These are phyloP conservation scores for Rhabdornis inornatus DNA, from an alignment of 2,113 vertebrate genomes.

Conservation along the genomic window DNA sequence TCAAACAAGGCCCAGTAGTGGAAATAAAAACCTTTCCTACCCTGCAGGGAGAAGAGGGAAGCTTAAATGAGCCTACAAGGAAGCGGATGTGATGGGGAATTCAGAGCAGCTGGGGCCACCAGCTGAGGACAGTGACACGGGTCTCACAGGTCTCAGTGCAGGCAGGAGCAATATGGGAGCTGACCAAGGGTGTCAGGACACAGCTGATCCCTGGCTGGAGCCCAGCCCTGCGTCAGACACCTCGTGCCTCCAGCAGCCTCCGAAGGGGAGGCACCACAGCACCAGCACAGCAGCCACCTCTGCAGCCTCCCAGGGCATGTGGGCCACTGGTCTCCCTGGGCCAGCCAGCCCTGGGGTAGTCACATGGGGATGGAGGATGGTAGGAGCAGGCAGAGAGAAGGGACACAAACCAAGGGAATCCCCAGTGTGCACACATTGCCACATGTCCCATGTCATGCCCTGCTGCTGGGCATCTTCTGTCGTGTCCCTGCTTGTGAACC, in stretches of 20 bases:
- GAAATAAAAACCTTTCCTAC: slow-evolving; percentile 81
- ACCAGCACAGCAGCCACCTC: background rate
- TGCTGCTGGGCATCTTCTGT: background rate
- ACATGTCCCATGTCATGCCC: fast-evolving
- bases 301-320: fast-evolving
- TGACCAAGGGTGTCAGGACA: background rate
- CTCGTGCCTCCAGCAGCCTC: fast-evolving
- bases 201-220: background rate
- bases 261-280: fast-evolving
- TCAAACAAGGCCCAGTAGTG: slow-evolving; percentile 95
- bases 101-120: background rate
- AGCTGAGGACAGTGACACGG: background rate
- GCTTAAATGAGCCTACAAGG: background rate
- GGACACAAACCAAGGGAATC: background rate
- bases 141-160: fast-evolving
- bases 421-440: fast-evolving
- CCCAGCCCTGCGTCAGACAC: background rate
- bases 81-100: background rate
- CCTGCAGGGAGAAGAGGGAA: slow-evolving; percentile 46
- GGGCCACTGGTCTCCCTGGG: background rate
- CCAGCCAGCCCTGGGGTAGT: background rate
- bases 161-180: background rate
- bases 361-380: background rate
- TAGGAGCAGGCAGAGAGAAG: background rate
- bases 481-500: fast-evolving